phyloP scores from a whole-genome alignment of 2,888 invertebrate species.

The Scaptomyza parva region DNA sequence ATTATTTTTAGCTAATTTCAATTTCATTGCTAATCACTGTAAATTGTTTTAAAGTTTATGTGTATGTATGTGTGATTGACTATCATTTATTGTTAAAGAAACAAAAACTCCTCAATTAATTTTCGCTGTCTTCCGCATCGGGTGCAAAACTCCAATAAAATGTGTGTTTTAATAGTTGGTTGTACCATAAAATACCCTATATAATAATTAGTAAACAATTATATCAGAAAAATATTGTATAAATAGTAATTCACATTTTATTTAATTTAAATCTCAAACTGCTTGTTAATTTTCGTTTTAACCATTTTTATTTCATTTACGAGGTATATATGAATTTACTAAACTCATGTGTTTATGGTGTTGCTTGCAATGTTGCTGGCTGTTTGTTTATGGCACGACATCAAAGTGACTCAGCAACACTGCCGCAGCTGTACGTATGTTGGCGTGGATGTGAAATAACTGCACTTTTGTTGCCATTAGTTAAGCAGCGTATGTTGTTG shows the following conservation, averaged over 20 bases:
- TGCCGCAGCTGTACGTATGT: conserved; percentile 33
- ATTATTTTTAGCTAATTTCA: conserved; percentile 20
- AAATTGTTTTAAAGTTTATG: conserved; percentile 20
- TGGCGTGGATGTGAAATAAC: conserved; percentile 50
- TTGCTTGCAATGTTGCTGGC: conserved; percentile 12
- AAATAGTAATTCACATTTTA: not conserved
- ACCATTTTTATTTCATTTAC: too few species aligned
- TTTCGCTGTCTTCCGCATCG: conserved; percentile 51
- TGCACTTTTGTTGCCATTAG: conserved; percentile 71
- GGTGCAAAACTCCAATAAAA: conserved; percentile 33
- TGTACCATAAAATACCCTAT: conserved; percentile 17
- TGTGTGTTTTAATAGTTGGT: not conserved
- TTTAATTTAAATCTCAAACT: not conserved
- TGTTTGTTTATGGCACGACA: conserved; percentile 35
- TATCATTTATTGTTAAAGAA: conserved; percentile 16
- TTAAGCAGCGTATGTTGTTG: conserved; percentile 51
- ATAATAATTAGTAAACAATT: not conserved
- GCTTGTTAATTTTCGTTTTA: not conserved
- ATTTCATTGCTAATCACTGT: conserved; percentile 37
- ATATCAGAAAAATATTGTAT: not conserved
- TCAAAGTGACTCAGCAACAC: conserved; percentile 63
- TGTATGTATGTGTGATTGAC: too few species aligned
- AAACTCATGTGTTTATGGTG: conserved; percentile 18
- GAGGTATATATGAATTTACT: conserved; percentile 1
- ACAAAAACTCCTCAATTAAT: conserved; percentile 43